These are phyloP conservation scores for Lanistes nyassanus DNA, from an alignment of 1,140 invertebrate genomes.

Conservation along the genomic window DNA sequence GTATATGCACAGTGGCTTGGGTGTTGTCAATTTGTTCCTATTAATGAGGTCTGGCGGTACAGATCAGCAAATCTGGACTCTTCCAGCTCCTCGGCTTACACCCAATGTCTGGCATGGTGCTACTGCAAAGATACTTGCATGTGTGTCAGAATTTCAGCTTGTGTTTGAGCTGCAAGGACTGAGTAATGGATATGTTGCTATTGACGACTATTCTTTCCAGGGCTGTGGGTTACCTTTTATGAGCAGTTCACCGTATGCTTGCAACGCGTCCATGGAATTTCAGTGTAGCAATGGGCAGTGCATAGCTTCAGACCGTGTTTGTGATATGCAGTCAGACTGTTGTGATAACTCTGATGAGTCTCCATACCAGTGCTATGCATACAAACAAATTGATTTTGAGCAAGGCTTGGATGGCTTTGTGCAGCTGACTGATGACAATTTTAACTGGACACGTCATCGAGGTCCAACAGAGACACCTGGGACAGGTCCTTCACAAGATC, in stretches of 20 bases:
- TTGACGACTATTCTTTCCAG: slow-evolving; percentile 52
- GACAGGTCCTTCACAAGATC: slow-evolving; percentile 57
- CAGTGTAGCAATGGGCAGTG: slow-evolving; percentile 56
- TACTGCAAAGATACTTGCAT: slow-evolving; percentile 66
- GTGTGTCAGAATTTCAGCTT: slow-evolving; percentile 56
- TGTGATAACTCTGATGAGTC: slow-evolving; percentile 59
- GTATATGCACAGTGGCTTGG: slow-evolving; percentile 49
- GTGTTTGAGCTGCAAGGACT: slow-evolving; percentile 43
- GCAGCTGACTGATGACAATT: slow-evolving; percentile 59
- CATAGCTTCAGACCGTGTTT: slow-evolving; percentile 44
- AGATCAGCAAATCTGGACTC: slow-evolving; percentile 40
- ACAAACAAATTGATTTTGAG: slow-evolving; percentile 64
- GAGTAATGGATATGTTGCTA: slow-evolving; percentile 39
- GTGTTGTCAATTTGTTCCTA: slow-evolving; percentile 36
- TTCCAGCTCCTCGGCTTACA: slow-evolving; percentile 15
- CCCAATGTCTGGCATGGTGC: slow-evolving; percentile 46
- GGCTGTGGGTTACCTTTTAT: slow-evolving; percentile 7
- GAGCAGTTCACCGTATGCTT: slow-evolving; percentile 66
- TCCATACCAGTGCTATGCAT: slow-evolving; percentile 68
- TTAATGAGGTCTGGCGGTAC: slow-evolving; percentile 66
- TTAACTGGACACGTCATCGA: slow-evolving; percentile 49
- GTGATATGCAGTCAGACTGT: slow-evolving; percentile 57
- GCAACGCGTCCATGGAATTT: slow-evolving; percentile 73
- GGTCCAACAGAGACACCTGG: slow-evolving; percentile 37
- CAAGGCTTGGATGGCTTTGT: slow-evolving; percentile 50